Conservation (phyloP, 2,888 invertebrate species). For the Drosophila percnosoma region DNA sequence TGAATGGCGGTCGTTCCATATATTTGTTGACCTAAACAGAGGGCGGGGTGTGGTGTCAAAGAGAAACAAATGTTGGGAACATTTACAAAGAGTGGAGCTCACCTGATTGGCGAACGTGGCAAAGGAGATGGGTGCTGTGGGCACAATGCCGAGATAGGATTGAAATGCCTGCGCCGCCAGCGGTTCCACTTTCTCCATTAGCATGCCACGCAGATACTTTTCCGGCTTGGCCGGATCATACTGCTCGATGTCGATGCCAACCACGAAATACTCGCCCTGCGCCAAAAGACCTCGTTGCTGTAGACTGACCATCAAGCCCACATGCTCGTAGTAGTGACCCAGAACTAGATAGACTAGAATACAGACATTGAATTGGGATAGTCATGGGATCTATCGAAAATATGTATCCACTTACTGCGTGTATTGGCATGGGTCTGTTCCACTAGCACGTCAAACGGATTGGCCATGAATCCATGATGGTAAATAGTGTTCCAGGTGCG, state of each 20-base stretch:
- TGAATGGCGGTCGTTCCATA: conserved; percentile 94
- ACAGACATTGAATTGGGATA: background rate
- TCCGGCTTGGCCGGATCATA: conserved; percentile 92
- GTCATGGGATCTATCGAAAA: fast-evolving
- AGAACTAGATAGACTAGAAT: conserved; percentile 93
- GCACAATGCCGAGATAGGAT: conserved; percentile 93
- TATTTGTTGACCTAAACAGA: conserved; percentile 91
- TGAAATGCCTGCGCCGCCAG: conserved; percentile 90
- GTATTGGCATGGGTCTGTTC: conserved; percentile 93
- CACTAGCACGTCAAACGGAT: conserved; percentile 94
- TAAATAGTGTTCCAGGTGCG: conserved; percentile 90
- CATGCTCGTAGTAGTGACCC: conserved; percentile 95
- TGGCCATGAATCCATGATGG: conserved; percentile 92
- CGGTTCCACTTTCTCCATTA: conserved; percentile 87
- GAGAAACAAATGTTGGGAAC: background rate
- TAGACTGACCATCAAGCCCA: conserved; percentile 95
- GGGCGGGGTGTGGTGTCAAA: background rate
- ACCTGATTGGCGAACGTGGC: conserved; percentile 88
- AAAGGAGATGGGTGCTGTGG: conserved; percentile 90
- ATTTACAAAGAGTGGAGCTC: conserved; percentile 15
- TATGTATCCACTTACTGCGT: conserved; percentile 90
- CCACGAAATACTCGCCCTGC: conserved; percentile 96
- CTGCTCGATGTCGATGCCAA: conserved; percentile 95
- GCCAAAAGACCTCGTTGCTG: conserved; percentile 92
- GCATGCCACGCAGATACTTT: conserved; percentile 91